A percentile compares a stretch with the other conserved stretches of the same genome.
phyloP scores from a whole-genome alignment of 2,113 vertebrate species.

The Dendrocopos noguchii region DNA sequence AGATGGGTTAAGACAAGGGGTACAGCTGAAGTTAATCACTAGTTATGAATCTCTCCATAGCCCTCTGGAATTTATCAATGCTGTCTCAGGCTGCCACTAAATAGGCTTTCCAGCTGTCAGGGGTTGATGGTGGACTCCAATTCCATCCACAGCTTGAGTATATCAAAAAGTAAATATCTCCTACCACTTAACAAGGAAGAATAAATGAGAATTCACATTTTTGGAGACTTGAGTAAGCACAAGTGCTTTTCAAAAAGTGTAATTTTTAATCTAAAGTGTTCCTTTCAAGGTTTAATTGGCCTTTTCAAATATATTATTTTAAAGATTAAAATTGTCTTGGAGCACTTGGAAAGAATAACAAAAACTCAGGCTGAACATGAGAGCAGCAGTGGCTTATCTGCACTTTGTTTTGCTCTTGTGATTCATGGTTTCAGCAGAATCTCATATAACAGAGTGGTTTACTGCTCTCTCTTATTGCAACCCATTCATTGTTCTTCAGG shows the following conservation, averaged over 20 bases:
- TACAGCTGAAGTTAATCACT: not conserved
- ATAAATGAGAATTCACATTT: not conserved
- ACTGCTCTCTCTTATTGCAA: not conserved
- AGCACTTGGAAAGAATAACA: not conserved
- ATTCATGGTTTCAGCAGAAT: not conserved
- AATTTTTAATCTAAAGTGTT: not conserved
- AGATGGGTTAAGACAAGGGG: not conserved
- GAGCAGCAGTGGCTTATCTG: not conserved
- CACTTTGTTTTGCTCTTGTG: not conserved
- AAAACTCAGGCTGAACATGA: not conserved
- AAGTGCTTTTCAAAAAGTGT: not conserved
- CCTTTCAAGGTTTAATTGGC: not conserved
- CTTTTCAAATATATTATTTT: not conserved
- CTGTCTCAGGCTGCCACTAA: not conserved
- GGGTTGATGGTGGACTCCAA: not conserved
- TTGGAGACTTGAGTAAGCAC: not conserved
- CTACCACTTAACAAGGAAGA: not conserved
- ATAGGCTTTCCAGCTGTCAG: not conserved
- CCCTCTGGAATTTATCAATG: not conserved
- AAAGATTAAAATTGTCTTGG: slow-evolving; percentile 1
- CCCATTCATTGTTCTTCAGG: not conserved
- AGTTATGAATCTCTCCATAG: not conserved
- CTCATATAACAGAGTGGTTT: not conserved
- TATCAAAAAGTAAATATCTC: slow-evolving; percentile 18
- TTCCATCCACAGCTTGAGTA: not conserved